Evolutionary conservation across 2,113 vertebrate species (phyloP).

Genomic region (Antechinus stuartii): DNA sequence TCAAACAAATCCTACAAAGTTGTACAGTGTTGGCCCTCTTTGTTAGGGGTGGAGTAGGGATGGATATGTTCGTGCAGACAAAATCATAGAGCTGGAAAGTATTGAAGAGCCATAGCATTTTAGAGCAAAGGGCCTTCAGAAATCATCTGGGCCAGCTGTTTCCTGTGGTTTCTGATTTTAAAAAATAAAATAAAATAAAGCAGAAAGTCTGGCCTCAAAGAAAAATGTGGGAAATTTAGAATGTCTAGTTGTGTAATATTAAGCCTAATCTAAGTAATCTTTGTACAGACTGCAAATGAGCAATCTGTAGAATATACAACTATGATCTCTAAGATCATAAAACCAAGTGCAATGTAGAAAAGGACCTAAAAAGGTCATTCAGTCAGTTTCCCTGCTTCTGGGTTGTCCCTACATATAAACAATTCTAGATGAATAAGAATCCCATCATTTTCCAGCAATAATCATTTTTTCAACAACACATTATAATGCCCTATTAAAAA

Average conservation of each 20-base stretch:
- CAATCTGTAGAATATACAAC: constrained; percentile 4
- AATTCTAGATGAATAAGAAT: constrained; percentile 23
- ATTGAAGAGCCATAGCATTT: constrained; percentile 44
- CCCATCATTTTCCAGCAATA: neutral
- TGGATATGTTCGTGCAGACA: neutral
- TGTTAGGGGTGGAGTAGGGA: neutral
- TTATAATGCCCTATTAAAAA: neutral
- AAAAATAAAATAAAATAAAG: constrained; percentile 76
- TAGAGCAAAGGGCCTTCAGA: constrained; percentile 58
- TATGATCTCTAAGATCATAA: constrained; percentile 18
- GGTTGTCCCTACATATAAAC: neutral
- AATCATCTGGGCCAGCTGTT: constrained; percentile 80
- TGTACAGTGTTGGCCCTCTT: neutral
- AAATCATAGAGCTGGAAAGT: neutral
- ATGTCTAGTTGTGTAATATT: constrained; percentile 84
- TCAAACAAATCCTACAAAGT: neutral
- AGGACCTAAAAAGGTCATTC: neutral
- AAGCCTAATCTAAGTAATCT: constrained; percentile 78
- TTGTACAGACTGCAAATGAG: constrained; percentile 76
- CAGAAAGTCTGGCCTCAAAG: constrained; percentile 81
- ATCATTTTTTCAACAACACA: neutral
- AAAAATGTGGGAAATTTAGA: constrained; percentile 83
- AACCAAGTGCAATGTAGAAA: neutral
- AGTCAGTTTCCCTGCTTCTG: neutral
- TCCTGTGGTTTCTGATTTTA: constrained; percentile 85